These are phyloP conservation scores for Cyprinodon variegatus DNA, from an alignment of 2,113 vertebrate species.

Conservation along the genomic window DNA sequence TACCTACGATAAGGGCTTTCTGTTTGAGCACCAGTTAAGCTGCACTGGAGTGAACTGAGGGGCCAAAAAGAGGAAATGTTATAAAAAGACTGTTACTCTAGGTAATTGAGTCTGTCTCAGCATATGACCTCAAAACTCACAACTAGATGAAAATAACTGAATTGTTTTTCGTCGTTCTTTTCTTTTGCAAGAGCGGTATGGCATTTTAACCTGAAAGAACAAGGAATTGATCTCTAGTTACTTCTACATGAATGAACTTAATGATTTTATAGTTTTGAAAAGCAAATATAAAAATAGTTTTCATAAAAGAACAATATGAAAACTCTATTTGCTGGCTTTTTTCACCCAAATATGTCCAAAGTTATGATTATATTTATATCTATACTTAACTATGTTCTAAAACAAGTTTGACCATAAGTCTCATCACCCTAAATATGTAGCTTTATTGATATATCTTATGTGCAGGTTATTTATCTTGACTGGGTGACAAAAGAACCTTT, in stretches of 20 bases:
- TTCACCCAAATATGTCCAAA: neutral
- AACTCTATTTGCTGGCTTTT: too few species aligned
- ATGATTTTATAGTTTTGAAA: too few species aligned
- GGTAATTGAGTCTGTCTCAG: conserved; percentile 1
- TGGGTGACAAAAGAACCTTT: conserved; percentile 45
- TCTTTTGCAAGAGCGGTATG: neutral
- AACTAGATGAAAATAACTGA: neutral
- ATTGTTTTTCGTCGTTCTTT: neutral
- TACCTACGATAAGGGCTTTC: conserved; percentile 71
- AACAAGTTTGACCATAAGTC: conserved; percentile 15
- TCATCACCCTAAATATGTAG: conserved; percentile 9
- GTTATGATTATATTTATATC: neutral
- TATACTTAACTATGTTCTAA: conserved; percentile 13
- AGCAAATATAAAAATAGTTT: too few species aligned
- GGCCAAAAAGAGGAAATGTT: conserved; percentile 41
- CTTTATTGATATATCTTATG: conserved; percentile 38
- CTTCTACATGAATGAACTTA: neutral
- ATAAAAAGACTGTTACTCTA: conserved; percentile 24
- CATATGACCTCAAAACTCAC: neutral
- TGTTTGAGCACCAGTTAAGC: conserved; percentile 64
- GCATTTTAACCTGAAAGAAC: neutral
- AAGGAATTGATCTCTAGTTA: neutral
- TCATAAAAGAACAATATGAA: too few species aligned
- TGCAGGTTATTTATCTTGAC: conserved; percentile 48
- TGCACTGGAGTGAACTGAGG: conserved; percentile 59